Base-by-base conservation (phyloP, 37 sponge, comb jelly and placozoan genomes). In the Aphrocallistes beatrix region DNA sequence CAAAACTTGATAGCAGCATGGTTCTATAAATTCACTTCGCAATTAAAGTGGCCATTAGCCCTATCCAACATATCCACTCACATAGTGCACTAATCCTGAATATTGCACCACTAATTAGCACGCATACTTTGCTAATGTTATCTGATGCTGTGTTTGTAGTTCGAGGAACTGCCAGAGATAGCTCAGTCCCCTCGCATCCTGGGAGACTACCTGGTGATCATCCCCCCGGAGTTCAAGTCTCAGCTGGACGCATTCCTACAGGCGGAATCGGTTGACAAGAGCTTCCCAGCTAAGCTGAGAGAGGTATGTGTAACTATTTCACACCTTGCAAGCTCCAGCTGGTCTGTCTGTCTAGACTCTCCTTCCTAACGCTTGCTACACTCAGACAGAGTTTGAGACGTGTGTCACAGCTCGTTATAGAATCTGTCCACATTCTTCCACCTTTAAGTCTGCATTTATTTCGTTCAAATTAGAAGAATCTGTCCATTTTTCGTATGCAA, bases 141-240 rank as follows among this genome's bases (percentile, higher is more conserved):
- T n/a, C n/a, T n/a, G n/a, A n/a, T n/a, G n/a, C n/a, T n/a, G n/a
- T 21, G 13, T 36, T 38, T 39, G 23, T 51, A 98, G 99, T 96
- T 99, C 21, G 99, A 99, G 84, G 90, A 91, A 88, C 87, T 99
- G 37, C 93, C 95, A 1, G 94, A 94, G 83, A 99, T 99, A 37
- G 86, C 93, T 30, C 92, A 96, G 85, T 93, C 96, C 39, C 99
- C 99, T 0, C 84, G 93, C 16, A 88, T 99, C 16, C 90, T 96
- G 0, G 89, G 94, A 17, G 85, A 91, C 51, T 94, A 92, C 84
- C 86, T 89, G 1, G 89, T 91, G 37, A 85, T 90, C 51, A 94
- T 99, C 23, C 93, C 91, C 0, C 49, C 87, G 34, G 90, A 88
- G 39, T 86, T 99, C 81, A 95, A 94, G 82, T 19, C 75, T 25